A percentile compares a stretch with the other conserved stretches of the same genome.
These are phyloP conservation scores for Platynereis dumerilii DNA, from an alignment of 2,888 invertebrate genomes.

Conservation along the genomic window DNA sequence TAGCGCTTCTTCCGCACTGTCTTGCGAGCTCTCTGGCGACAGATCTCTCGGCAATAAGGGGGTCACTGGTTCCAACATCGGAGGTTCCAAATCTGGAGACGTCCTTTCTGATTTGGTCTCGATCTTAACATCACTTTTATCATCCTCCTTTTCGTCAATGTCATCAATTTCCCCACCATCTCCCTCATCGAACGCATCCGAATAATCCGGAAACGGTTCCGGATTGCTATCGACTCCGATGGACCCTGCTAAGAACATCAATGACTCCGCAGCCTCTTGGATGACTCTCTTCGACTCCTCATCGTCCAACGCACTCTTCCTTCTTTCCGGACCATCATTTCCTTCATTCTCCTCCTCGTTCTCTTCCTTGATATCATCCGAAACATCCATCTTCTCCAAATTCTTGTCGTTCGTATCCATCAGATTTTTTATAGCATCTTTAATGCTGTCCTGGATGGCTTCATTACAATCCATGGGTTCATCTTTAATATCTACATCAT, in stretches of 20 bases:
- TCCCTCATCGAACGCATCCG: background rate
- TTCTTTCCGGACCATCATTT: constrained; percentile 1
- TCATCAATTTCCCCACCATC: constrained; percentile 7
- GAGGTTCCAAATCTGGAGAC: background rate
- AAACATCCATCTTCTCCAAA: no score
- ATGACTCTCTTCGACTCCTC: background rate
- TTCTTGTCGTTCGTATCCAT: no score
- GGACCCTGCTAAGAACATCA: no score
- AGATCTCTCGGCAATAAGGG: background rate
- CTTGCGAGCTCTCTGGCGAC: constrained; percentile 9
- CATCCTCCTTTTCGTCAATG: constrained; percentile 6
- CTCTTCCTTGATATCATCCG: background rate
- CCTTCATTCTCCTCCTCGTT: constrained; percentile 9
- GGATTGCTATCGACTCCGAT: no score
- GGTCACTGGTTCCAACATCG: background rate
- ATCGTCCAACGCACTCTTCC: background rate
- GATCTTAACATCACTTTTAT: background rate
- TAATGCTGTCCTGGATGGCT: no score
- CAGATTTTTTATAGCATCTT: no score
- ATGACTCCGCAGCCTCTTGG: no score
- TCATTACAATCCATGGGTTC: background rate
- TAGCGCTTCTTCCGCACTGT: constrained; percentile 13
- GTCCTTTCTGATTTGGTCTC: no score
- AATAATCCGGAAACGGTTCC: no score
- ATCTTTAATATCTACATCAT: background rate